These are phyloP conservation scores for Nibea coibor DNA, from an alignment of 2,113 vertebrate genomes.

Conservation along the genomic window DNA sequence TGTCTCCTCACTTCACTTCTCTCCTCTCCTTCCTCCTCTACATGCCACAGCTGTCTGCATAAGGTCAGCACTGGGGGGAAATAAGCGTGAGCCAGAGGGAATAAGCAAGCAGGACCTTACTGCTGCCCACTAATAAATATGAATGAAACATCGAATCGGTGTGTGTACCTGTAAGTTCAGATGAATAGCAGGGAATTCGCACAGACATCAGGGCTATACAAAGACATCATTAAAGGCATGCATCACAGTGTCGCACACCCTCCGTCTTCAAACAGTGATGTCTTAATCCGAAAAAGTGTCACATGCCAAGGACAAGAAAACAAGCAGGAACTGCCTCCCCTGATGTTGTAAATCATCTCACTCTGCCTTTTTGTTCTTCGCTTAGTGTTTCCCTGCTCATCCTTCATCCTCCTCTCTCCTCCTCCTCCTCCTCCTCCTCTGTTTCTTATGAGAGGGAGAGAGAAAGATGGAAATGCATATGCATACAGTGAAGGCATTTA, in stretches of 20 bases:
- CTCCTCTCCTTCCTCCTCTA: conserved; percentile 8
- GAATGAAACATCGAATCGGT: conserved; percentile 52
- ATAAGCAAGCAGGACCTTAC: conserved; percentile 50
- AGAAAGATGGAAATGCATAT: conserved; percentile 29
- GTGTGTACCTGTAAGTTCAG: conserved; percentile 11
- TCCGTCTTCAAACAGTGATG: conserved; percentile 9
- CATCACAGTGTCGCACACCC: background rate
- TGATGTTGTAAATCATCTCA: conserved; percentile 53
- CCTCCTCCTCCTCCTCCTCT: conserved; percentile 29
- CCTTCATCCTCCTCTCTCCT: conserved; percentile 29
- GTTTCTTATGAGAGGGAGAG: conserved; percentile 9
- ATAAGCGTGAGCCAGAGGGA: conserved; percentile 53
- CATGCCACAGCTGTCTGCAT: conserved; percentile 65
- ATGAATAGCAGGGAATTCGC: conserved; percentile 20
- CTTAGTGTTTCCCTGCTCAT: conserved; percentile 46
- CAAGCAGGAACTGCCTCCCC: conserved; percentile 30
- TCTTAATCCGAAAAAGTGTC: conserved; percentile 54
- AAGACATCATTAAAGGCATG: background rate
- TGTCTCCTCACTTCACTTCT: conserved; percentile 4
- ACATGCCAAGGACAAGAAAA: conserved; percentile 59
- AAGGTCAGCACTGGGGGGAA: conserved; percentile 68
- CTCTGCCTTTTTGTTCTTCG: conserved; percentile 34
- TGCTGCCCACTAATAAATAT: conserved; percentile 67
- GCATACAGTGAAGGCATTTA: conserved; percentile 33
- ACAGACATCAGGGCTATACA: conserved; percentile 14